Base-by-base conservation (phyloP, 2,888 invertebrate species). In the Drosophila robusta region DNA sequence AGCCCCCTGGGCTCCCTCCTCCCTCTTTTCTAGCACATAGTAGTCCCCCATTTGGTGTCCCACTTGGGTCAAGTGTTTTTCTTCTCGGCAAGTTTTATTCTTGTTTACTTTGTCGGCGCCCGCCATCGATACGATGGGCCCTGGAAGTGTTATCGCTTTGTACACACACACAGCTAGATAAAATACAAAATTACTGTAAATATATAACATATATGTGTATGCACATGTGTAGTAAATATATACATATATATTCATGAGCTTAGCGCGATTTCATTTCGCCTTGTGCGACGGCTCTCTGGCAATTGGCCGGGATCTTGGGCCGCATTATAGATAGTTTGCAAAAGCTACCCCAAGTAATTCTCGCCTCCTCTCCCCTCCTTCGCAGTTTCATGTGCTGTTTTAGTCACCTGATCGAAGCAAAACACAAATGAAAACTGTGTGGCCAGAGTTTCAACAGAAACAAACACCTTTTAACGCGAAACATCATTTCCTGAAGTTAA, bases 21-120 rank as follows among this genome's bases (percentile, higher is more conserved):
- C 22, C 12, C 22, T 2, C 8, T 29, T 29, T 29, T 29, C 29
- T 29, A 29, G 6, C 42, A 16, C 14, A 29, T 29, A 9, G 9
- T 9, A 9, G 16, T 14, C 22, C n/a, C 7, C 55, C 29, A 29
- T 54, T 18, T 5, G 9, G 9, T 36, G 12, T 34, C 32, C 32
- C 32, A 32, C 11, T 32, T 32, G 73, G 75, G 73, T 72, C 75
- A 75, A 75, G 75, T 73, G 72, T 22, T 39, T 36, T 49, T 39
- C 34, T 54, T 50, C 54, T 52, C 18, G 47, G 36, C 54, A 56
- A 56, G 64, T 74, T 70, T 60, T 58, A 55, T 55, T 73, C 67
- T 78, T 77, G 70, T 70, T 77, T 77, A 70, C 64, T 77, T 77
- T 78, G 67, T 75, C 54, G 70, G 63, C 70, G 70, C 58, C 62